Conservation (phyloP, 2,888 invertebrate genomes). For the Dysmachus trigonus region DNA sequence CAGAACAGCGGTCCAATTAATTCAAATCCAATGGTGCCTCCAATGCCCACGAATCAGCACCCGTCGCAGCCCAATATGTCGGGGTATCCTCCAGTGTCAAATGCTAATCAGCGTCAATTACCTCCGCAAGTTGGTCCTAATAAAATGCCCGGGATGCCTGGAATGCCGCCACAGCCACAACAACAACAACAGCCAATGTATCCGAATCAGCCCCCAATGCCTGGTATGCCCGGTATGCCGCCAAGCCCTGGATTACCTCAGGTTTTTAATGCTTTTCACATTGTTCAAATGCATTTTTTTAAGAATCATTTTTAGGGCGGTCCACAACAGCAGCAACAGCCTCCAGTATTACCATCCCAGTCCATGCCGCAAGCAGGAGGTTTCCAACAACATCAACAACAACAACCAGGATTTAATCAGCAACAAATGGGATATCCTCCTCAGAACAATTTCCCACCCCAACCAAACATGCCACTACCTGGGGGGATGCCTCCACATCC, state of each 20-base stretch:
- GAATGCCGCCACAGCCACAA: slow-evolving; percentile 12
- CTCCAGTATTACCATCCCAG: slow-evolving; percentile 41
- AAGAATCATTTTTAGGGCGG: not conserved
- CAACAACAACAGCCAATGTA: slow-evolving; percentile 48
- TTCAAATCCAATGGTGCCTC: not conserved
- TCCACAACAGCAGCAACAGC: slow-evolving; percentile 46
- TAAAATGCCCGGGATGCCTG: slow-evolving; percentile 44
- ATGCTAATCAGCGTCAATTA: not conserved
- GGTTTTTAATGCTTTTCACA: not conserved
- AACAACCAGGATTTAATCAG: slow-evolving; percentile 40
- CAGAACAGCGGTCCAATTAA: not conserved
- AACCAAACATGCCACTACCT: not conserved
- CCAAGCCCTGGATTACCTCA: slow-evolving; percentile 47
- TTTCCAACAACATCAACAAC: not conserved
- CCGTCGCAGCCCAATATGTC: not conserved
- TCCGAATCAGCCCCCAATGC: slow-evolving; percentile 51
- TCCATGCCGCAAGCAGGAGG: not conserved
- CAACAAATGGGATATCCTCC: slow-evolving; percentile 43
- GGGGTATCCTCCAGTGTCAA: slow-evolving; percentile 4
- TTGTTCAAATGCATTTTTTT: not conserved
- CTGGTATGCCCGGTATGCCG: slow-evolving; percentile 52
- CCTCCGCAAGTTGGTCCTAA: not conserved
- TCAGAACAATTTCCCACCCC: slow-evolving; percentile 4
- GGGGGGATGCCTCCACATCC: slow-evolving; percentile 21
- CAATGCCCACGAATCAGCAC: not conserved